Evolutionary conservation across 2,797 vertebrate genomes (phyloP).

Genomic region (Sus cebifrons): DNA sequence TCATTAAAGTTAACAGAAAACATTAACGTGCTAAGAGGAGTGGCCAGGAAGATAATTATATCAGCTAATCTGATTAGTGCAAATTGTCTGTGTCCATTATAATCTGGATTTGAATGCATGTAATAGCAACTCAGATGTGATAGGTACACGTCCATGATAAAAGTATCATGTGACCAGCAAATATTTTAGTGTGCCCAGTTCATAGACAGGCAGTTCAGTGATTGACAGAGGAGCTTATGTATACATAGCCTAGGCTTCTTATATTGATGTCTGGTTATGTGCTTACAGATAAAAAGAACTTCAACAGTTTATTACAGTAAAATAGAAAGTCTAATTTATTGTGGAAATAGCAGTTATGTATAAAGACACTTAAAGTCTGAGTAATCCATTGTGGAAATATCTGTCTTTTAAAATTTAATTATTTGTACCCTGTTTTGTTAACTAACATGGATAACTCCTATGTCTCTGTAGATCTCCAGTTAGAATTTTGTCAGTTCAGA

Average conservation of each 20-base stretch:
- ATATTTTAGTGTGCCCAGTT: background rate
- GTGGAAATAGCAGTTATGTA: background rate
- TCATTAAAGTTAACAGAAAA: background rate
- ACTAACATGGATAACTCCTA: background rate
- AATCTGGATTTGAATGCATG: background rate
- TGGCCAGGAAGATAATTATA: background rate
- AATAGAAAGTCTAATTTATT: slow-evolving; percentile 30
- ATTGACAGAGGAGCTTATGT: background rate
- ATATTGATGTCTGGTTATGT: background rate
- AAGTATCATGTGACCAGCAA: slow-evolving; percentile 1
- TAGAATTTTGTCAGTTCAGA: slow-evolving; percentile 51
- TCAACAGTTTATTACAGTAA: slow-evolving; percentile 1
- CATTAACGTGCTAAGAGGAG: background rate
- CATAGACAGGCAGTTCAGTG: background rate
- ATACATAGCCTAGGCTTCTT: background rate
- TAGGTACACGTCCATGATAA: background rate
- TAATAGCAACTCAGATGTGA: background rate
- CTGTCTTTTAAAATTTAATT: slow-evolving; percentile 54
- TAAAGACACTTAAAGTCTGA: background rate
- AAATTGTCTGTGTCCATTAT: slow-evolving; percentile 13
- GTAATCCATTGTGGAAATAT: background rate
- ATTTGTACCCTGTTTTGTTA: background rate
- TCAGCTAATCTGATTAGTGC: slow-evolving; percentile 5
- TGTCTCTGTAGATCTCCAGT: background rate
- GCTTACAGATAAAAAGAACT: slow-evolving; percentile 1